Evolutionary conservation across 2,797 vertebrate species (phyloP), one percentile per base, ranked within the genome.

Genomic region (Esox masquinongy): DNA sequence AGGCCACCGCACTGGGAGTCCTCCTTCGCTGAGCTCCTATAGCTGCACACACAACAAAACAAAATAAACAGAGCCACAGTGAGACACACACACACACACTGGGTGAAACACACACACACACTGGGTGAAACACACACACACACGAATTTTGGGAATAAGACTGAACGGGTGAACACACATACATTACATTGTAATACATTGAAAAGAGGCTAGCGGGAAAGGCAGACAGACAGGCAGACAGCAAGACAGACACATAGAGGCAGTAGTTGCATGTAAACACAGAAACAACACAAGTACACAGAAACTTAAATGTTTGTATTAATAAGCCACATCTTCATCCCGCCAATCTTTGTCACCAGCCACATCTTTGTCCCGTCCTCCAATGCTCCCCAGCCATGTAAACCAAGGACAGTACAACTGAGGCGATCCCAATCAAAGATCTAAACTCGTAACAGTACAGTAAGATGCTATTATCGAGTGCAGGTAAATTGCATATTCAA

Each of bases 1-100:
- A 93, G 85, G 97, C 97, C 78, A 97, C 84, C 78, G 90, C 90
- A 84, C 93, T 96, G 89, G 95, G 95, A 86, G 94, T 95, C 91
- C 94, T 95, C 93, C 97, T 96, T 92, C 97, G 94, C 88, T 98
- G 97, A 83, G 94, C 91, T 90, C 97, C 97, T 93, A 98, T 97
- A 95, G 97, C 97, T 98, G 93, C 80, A 85, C 84, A 83, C 83
- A 77, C 75, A 85, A 78, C 80, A 71, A 75, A 49, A 81, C 67
- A 70, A 6, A 51, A 70, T 51, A 70, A 34, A 76, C 74, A 76
- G 53, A 70, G 68, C 31, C 71, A 69, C 43, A 34, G 22, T 49
- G 68, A 63, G 31, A 49, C 68, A 75, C 61, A 43, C 68, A 71
- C 39, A 77, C 47, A 75, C 74, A 76, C 51, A 74, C 63, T n/a